Evolutionary conservation across 37 sponge, comb jelly and placozoan species (phyloP), one percentile per base, ranked within the genome.

Genomic region (Aphrocallistes beatrix): DNA sequence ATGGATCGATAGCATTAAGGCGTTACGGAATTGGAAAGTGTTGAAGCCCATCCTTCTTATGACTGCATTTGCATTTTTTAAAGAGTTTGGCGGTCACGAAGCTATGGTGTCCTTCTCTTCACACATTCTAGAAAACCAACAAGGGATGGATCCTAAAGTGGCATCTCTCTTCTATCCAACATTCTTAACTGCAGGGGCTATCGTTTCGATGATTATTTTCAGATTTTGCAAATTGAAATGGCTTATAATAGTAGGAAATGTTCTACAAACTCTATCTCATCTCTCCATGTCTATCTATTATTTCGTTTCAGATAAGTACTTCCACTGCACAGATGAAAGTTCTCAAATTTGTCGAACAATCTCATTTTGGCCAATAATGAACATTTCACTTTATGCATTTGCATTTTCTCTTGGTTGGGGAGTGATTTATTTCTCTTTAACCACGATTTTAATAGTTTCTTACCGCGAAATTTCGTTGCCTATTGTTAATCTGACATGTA

Each of bases 161-260:
- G 75, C 75, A 3, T 60, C 75, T 60, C 75, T 60, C 75, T 60
- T 60, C 75, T 60, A 60, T 60, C 75, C 75, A 60, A 60, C n/a
- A 60, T 60, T 60, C 75, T 13, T 60, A 1, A 60, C n/a, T 19
- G 34, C 34, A 25, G 75, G 75, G n/a, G 25, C 75, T 25, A 60
- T 60, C 21, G 75, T 60, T 6, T 60, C 32, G 10, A 60, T 60
- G 6, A 21, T 3, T 32, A 60, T 60, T 60, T 6, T 60, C 3
- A 60, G n/a, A 3, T 60, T 25, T 13, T 60, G 75, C 34, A 60
- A 60, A 30, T 13, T 60, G 17, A 60, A 60, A 60, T 60, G 75
- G 75, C 75, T 60, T 6, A 3, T 60, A 1, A 60, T 60, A 60
- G 3, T 28, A 3, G 75, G 28, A 60, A 25, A 19, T 60, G 34